A percentile compares a stretch with the other conserved stretches of the same genome.
These are phyloP conservation scores for Helicoverpa zea DNA, from an alignment of 1,140 invertebrate species.

Conservation along the genomic window DNA sequence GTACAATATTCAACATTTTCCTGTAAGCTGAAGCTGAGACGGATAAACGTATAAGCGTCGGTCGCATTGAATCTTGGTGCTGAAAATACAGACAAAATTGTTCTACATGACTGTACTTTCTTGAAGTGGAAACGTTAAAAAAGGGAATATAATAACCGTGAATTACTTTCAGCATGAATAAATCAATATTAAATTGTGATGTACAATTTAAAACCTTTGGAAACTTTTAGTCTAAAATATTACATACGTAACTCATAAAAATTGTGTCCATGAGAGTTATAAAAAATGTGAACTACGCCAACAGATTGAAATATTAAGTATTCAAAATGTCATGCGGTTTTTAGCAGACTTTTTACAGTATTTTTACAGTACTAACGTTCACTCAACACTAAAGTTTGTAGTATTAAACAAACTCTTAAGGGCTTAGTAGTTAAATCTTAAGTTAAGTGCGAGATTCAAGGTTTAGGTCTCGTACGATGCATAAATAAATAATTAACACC, in stretches of 20 bases:
- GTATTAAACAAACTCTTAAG: conserved; percentile 42
- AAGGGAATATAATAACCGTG: too few species aligned
- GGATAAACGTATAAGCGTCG: conserved; percentile 12
- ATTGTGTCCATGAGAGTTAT: neutral
- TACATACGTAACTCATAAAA: too few species aligned
- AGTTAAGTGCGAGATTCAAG: conserved; percentile 35
- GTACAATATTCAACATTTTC: conserved; percentile 45
- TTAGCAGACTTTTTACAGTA: neutral
- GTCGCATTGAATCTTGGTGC: neutral
- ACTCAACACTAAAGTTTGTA: conserved; percentile 11
- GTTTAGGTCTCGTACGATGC: conserved; percentile 37
- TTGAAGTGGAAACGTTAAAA: too few species aligned
- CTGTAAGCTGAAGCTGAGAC: conserved; percentile 12
- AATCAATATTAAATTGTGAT: too few species aligned
- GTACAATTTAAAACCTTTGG: too few species aligned
- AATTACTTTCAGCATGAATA: too few species aligned
- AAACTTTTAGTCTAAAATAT: too few species aligned
- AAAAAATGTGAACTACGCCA: neutral
- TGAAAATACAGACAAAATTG: neutral
- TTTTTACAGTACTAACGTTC: conserved; percentile 11
- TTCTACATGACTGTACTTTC: too few species aligned
- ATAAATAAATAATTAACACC: conserved; percentile 47
- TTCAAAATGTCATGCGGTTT: conserved; percentile 13
- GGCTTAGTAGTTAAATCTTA: conserved; percentile 42
- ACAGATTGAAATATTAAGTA: conserved; percentile 11